phyloP scores from a whole-genome alignment of 92 coral and sea anemone species.

The Zoanthus gigantus region DNA sequence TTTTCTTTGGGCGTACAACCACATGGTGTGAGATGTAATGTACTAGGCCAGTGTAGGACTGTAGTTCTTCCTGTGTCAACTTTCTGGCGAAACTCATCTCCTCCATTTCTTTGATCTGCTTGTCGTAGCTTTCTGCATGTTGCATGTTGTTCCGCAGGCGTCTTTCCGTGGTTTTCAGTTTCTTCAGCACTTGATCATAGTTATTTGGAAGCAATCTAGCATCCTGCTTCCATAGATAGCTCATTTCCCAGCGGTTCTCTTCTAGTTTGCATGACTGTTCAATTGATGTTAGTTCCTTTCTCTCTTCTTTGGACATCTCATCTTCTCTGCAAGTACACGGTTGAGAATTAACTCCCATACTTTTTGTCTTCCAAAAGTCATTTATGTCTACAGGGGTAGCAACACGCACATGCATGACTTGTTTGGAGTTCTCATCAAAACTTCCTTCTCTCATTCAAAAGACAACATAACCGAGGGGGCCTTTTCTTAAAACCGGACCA shows the following conservation, averaged over 20 bases:
- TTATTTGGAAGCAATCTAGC: slow-evolving; percentile 54
- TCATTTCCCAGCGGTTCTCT: slow-evolving; percentile 54
- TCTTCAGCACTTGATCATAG: slow-evolving; percentile 61
- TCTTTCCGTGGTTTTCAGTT: slow-evolving; percentile 60
- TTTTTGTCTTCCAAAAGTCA: slow-evolving; percentile 64
- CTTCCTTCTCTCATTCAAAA: slow-evolving; percentile 42
- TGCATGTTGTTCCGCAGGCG: slow-evolving; percentile 59
- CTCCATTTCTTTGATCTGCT: slow-evolving; percentile 68
- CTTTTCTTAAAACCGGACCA: slow-evolving; percentile 53
- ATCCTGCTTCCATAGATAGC: slow-evolving; percentile 65
- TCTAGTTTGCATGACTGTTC: slow-evolving; percentile 57
- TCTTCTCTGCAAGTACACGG: slow-evolving; percentile 60
- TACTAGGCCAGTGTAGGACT: slow-evolving; percentile 44
- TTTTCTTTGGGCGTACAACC: slow-evolving; percentile 62
- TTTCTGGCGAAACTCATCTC: slow-evolving; percentile 55
- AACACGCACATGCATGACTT: slow-evolving; percentile 43
- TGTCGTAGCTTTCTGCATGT: slow-evolving; percentile 57
- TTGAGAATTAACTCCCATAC: slow-evolving; percentile 62
- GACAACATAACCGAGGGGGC: slow-evolving; percentile 76
- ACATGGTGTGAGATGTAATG: slow-evolving; percentile 59
- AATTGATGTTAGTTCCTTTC: slow-evolving; percentile 47
- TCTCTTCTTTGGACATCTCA: slow-evolving; percentile 52
- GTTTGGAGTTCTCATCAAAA: slow-evolving; percentile 33
- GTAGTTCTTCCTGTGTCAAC: slow-evolving; percentile 48
- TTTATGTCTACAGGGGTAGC: slow-evolving; percentile 61